phyloP scores from a whole-genome alignment of 2,888 invertebrate genomes.

The Eristalinus aeneus region DNA sequence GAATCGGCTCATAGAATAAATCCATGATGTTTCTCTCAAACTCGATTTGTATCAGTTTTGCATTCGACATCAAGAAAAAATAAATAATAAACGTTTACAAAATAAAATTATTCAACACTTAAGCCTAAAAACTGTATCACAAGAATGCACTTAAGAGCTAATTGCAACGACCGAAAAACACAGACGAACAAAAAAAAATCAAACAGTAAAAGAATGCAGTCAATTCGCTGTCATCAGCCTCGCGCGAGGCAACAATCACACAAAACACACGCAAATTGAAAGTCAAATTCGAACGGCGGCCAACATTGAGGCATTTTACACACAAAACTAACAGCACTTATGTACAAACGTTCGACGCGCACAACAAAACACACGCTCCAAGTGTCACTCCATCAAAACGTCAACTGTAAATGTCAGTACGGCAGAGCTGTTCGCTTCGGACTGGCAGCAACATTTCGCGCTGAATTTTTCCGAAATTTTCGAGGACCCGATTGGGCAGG shows the following conservation, averaged over 20 bases:
- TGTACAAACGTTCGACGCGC: not conserved
- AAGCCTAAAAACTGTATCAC: not conserved
- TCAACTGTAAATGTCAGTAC: not conserved
- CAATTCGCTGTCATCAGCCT: conserved; percentile 13
- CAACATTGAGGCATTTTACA: conserved; percentile 40
- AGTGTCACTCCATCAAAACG: not conserved
- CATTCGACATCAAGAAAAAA: conserved; percentile 56
- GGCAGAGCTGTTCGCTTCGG: not conserved
- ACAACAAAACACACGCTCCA: conserved; percentile 30
- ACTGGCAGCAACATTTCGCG: not conserved
- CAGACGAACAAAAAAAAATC: not conserved
- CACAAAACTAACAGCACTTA: conserved; percentile 36
- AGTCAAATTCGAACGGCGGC: conserved; percentile 24
- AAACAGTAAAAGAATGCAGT: not conserved
- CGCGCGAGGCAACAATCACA: conserved; percentile 18
- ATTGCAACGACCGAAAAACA: not conserved
- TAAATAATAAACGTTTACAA: conserved; percentile 41
- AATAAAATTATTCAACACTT: not conserved
- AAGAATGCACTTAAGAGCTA: not conserved
- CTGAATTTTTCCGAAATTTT: not conserved
- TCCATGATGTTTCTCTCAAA: conserved; percentile 80
- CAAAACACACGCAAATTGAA: conserved; percentile 11
- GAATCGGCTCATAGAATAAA: conserved; percentile 77
- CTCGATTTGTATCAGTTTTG: conserved; percentile 76
- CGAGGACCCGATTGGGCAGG: not conserved